Percentiles rank a stretch among this genome's conserved stretches.
Conservation (phyloP, 2,797 vertebrate species). For the Strix occidentalis region DNA sequence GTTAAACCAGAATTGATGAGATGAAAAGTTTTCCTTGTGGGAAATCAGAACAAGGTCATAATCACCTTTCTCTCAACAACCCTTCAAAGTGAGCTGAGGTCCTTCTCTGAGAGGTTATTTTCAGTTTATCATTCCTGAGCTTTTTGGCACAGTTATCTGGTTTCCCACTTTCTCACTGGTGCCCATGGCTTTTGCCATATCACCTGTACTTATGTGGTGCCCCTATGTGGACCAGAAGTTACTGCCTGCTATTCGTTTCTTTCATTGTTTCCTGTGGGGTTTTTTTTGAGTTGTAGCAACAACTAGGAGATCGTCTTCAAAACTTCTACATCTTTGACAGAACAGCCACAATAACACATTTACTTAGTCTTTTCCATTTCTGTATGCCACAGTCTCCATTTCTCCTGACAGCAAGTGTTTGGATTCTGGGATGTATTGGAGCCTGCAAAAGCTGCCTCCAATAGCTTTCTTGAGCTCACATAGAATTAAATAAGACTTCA, state of each 20-base stretch:
- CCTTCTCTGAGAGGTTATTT: not conserved
- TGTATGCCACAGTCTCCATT: not conserved
- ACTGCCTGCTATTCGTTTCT: not conserved
- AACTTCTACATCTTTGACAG: not conserved
- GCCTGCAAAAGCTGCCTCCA: not conserved
- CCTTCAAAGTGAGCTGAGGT: not conserved
- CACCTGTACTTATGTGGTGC: not conserved
- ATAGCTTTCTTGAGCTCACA: not conserved
- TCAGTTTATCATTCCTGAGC: not conserved
- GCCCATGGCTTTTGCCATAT: not conserved
- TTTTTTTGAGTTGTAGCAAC: not conserved
- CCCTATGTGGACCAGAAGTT: not conserved
- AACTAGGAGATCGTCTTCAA: not conserved
- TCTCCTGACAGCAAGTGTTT: not conserved
- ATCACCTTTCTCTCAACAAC: not conserved
- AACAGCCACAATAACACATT: not conserved
- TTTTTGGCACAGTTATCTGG: not conserved
- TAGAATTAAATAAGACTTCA: not conserved
- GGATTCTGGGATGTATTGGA: not conserved
- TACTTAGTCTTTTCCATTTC: not conserved
- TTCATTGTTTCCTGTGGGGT: rapidly evolving
- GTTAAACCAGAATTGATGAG: not conserved
- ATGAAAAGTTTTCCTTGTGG: not conserved
- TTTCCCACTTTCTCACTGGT: not conserved
- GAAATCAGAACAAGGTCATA: not conserved